Conservation (phyloP, 2,888 invertebrate genomes). For the Pseudanteris insignis region DNA sequence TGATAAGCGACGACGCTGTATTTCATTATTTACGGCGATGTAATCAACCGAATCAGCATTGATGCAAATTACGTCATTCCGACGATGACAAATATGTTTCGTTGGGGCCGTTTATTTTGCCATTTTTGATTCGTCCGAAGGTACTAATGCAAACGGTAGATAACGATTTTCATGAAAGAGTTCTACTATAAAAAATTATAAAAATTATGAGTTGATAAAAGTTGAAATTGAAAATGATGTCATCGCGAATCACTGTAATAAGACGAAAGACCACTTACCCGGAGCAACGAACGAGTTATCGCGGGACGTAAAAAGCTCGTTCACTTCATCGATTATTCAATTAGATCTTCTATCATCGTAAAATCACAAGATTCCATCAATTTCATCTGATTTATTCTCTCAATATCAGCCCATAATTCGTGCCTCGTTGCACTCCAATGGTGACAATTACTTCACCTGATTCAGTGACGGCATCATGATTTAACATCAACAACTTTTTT, state of each 20-base stretch:
- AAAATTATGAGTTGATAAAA: background rate
- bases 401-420: constrained; percentile 32
- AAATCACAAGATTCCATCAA: constrained; percentile 31
- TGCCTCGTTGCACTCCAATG: constrained; percentile 27
- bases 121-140: too few relatives aligned
- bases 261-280: constrained; percentile 2
- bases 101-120: too few relatives aligned
- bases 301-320: background rate
- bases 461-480: constrained; percentile 16
- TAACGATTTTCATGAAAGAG: background rate
- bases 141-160: background rate
- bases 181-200: background rate
- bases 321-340: constrained; percentile 18
- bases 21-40: constrained; percentile 52
- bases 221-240: background rate
- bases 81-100: background rate
- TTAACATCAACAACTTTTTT: constrained; percentile 35
- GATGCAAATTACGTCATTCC: constrained; percentile 46
- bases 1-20: constrained; percentile 51
- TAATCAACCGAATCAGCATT: constrained; percentile 55
- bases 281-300: background rate
- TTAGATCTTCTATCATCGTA: constrained; percentile 26
- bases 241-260: constrained; percentile 4
- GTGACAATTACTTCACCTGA: constrained; percentile 29
- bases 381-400: constrained; percentile 29